Conservation (phyloP, 2,113 vertebrate genomes). For the Scortum barcoo region DNA sequence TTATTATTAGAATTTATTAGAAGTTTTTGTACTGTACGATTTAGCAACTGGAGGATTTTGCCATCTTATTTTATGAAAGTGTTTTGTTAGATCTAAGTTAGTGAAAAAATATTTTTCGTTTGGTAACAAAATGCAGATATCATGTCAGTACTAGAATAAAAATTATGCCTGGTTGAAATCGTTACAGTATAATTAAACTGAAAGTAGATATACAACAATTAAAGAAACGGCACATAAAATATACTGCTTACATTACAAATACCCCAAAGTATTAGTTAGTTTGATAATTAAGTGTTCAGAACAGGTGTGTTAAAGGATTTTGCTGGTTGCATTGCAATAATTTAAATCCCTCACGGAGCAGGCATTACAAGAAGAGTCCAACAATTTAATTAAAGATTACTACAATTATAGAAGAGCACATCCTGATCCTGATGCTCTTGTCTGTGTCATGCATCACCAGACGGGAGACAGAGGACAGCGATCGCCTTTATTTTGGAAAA, state of each 20-base stretch:
- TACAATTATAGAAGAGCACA: background rate
- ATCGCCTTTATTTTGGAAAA: constrained; percentile 37
- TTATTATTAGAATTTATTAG: background rate
- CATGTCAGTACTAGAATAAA: background rate
- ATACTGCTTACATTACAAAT: background rate
- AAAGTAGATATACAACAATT: background rate
- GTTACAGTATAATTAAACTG: background rate
- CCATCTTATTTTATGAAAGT: background rate
- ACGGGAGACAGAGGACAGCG: constrained; percentile 5
- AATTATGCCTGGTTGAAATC: background rate
- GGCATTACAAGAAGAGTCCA: background rate
- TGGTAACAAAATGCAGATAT: background rate
- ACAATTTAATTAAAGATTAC: constrained; percentile 3
- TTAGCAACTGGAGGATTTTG: background rate
- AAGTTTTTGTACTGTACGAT: background rate
- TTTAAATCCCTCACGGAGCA: background rate
- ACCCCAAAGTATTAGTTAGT: background rate
- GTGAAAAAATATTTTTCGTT: background rate
- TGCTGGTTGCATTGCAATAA: background rate
- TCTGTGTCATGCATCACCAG: background rate
- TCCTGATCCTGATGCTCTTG: constrained; percentile 2
- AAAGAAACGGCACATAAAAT: background rate
- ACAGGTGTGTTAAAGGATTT: background rate
- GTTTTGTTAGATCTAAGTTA: background rate
- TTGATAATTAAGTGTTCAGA: background rate